Evolutionary conservation across 1,140 invertebrate genomes (phyloP), one percentile per base, ranked within the genome.

Genomic region (Stegodyphus mimosarum): DNA sequence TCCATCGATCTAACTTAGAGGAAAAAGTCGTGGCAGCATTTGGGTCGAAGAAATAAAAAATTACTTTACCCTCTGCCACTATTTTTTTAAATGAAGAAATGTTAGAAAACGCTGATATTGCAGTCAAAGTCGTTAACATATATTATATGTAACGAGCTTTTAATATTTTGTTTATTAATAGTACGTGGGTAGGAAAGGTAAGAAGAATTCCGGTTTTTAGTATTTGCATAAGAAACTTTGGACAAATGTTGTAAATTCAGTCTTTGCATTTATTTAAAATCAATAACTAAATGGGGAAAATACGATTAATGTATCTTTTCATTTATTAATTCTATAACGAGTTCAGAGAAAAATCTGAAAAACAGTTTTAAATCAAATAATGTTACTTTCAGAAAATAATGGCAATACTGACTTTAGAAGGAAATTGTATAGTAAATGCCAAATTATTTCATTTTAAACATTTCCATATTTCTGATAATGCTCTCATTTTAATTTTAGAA

Each of bases 111-210:
- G 18, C 81, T 84, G 81, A 84, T 84, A 84, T 84, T 84, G 51
- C 81, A 67, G 63, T 69, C 50, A 60, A 33, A 75, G 81, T 84
- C 81, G 81, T 84, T 84, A 84, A 84, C 81, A 84, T 84, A 84
- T 18, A 84, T 84, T 84, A 84, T 75, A 84, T 75, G 63, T 84
- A 84, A 84, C 64, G 81, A 84, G 81, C 49, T 84, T 84, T 84
- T 84, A 84, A 84, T 84, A 84, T 76, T 84, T 84, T 50, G 81
- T 53, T 75, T 75, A 75, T 74, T 84, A 55, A 52, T 51, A 13
- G 64, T 6, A 7, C 7, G 55, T 15, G 15, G 15, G 55, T 5
- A 33, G 33, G 3, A 33, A 33, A 33, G 33, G 33, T 33, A 33
- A 33, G 15, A 60, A 10, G 15, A 9, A 60, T 15, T 9, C 55